Evolutionary conservation across 2,888 invertebrate species (phyloP).

Genomic region (Acrobasis repandana): DNA sequence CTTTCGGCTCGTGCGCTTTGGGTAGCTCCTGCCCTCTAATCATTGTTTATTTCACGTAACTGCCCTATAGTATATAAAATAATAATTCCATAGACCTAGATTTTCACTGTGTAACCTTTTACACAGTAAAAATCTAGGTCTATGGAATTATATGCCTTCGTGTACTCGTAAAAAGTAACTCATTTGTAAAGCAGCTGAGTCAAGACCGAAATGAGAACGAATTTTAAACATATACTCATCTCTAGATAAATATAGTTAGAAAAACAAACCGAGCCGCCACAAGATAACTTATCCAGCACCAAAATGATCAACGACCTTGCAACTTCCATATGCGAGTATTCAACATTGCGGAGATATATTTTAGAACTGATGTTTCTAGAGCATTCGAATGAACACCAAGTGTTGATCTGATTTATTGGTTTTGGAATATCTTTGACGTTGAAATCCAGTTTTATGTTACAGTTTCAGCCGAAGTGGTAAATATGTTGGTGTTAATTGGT

Average conservation of each 20-base stretch:
- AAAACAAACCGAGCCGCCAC: background rate
- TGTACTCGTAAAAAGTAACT: too few species aligned
- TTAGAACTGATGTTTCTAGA: conserved; percentile 9
- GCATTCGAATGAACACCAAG: conserved; percentile 1
- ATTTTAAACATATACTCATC: too few species aligned
- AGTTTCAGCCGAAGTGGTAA: background rate
- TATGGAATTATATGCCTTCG: too few species aligned
- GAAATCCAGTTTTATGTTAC: conserved; percentile 1
- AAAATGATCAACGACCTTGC: background rate
- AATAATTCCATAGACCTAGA: too few species aligned
- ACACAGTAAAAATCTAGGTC: too few species aligned
- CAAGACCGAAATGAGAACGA: too few species aligned
- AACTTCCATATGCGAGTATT: background rate
- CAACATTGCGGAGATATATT: conserved; percentile 11
- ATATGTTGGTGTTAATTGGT: background rate
- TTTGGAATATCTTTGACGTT: conserved; percentile 6
- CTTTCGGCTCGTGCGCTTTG: too few species aligned
- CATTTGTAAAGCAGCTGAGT: too few species aligned
- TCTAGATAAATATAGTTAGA: background rate
- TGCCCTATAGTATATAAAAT: too few species aligned
- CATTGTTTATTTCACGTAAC: too few species aligned
- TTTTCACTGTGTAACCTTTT: too few species aligned
- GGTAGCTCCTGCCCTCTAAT: too few species aligned
- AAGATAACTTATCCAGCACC: background rate
- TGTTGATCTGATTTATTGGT: conserved; percentile 17